phyloP scores from a whole-genome alignment of 2,888 invertebrate species.

The Tipula helvola region DNA sequence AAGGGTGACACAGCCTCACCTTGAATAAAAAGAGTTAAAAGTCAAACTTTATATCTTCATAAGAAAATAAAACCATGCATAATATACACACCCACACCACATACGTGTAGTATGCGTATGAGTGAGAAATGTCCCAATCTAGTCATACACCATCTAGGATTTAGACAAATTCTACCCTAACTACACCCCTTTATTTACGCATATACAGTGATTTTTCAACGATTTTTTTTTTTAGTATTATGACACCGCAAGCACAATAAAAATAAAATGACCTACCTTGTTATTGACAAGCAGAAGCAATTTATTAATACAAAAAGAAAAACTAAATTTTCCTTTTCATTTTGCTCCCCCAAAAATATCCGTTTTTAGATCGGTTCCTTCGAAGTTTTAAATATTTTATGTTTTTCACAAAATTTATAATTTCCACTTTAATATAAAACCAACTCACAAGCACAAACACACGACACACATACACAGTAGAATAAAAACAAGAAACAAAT shows the following conservation, averaged over 20 bases:
- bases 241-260: background rate
- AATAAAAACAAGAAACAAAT: background rate
- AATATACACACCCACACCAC: background rate
- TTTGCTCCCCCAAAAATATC: background rate
- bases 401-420: background rate
- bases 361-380: background rate
- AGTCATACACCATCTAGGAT: background rate
- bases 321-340: background rate
- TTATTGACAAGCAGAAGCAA: background rate
- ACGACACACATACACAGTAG: background rate
- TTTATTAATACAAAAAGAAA: background rate
- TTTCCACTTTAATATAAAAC: background rate
- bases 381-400: background rate
- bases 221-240: background rate
- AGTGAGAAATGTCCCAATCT: background rate
- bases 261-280: slow-evolving; percentile 9
- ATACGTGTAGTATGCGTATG: background rate
- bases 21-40: background rate
- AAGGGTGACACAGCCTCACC: background rate
- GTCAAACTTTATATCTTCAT: background rate
- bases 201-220: background rate
- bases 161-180: background rate
- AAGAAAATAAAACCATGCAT: background rate
- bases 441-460: background rate
- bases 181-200: background rate